Percentiles rank a stretch among this genome's conserved stretches.
Conservation (phyloP, 2,888 invertebrate species). For the Torymus aiolomorphi region DNA sequence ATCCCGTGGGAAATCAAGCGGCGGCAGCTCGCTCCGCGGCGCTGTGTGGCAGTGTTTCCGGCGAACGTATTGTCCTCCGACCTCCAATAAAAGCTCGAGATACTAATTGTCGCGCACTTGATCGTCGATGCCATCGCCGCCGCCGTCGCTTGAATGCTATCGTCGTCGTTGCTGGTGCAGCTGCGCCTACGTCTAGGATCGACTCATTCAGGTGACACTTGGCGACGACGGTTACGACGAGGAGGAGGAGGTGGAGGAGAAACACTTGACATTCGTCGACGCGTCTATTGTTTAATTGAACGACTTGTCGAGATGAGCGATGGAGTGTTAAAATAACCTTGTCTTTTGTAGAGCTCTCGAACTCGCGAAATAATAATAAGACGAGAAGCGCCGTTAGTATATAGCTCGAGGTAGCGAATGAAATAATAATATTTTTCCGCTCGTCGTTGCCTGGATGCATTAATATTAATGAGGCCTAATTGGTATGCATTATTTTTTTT, state of each 20-base stretch:
- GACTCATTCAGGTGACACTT: conserved; percentile 20
- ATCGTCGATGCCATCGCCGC: background rate
- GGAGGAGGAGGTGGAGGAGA: background rate
- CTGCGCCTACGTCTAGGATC: conserved; percentile 14
- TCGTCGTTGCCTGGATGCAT: too few species aligned
- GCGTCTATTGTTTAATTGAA: conserved; percentile 46
- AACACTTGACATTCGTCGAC: conserved; percentile 25
- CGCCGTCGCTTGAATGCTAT: conserved; percentile 4
- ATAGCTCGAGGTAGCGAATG: too few species aligned
- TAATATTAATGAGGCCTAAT: background rate
- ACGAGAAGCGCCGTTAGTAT: too few species aligned
- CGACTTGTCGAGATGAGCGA: conserved; percentile 26
- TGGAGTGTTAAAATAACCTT: conserved; percentile 34
- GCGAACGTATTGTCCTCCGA: conserved; percentile 68
- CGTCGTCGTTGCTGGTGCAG: background rate
- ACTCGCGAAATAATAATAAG: conserved; percentile 22
- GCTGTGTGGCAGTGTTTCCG: too few species aligned
- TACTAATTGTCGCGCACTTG: conserved; percentile 68
- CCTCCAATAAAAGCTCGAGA: conserved; percentile 69
- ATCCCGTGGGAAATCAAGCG: conserved; percentile 72
- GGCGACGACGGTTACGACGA: background rate
- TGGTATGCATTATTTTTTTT: background rate
- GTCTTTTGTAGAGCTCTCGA: conserved; percentile 34
- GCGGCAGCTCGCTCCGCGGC: background rate
- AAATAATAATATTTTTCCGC: too few species aligned